Percentiles rank a stretch among this genome's conserved stretches.
phyloP scores from a whole-genome alignment of 2,888 invertebrate genomes.

The Taphrorychus bicolor region DNA sequence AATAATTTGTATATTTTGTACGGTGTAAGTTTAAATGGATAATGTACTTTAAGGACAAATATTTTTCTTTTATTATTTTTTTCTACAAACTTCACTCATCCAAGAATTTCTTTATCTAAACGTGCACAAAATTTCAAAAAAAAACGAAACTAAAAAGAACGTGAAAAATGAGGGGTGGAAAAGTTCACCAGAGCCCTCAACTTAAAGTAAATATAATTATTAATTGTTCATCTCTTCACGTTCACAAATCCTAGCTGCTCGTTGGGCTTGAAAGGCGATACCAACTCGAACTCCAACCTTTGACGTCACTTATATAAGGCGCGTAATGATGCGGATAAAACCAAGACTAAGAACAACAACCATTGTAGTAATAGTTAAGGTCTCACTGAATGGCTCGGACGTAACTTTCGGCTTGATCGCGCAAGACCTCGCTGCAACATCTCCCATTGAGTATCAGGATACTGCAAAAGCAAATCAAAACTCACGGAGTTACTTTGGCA shows the following conservation, averaged over 20 bases:
- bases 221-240: too few species aligned
- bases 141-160: too few species aligned
- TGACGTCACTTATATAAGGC: constrained; percentile 93
- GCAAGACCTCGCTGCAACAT: constrained; percentile 73
- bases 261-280: constrained; percentile 90
- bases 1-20: too few species aligned
- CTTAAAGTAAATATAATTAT: too few species aligned
- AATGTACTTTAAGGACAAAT: too few species aligned
- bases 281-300: constrained; percentile 79
- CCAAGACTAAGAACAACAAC: constrained; percentile 98
- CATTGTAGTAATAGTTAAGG: constrained; percentile 94
- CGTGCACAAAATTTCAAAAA: too few species aligned
- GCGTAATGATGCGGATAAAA: constrained; percentile 98
- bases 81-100: too few species aligned
- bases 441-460: not conserved
- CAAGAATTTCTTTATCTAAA: too few species aligned
- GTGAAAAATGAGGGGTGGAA: too few species aligned
- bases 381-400: constrained; percentile 97
- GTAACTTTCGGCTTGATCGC: constrained; percentile 86
- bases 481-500: constrained; percentile 78
- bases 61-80: too few species aligned
- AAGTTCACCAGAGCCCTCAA: too few species aligned
- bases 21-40: too few species aligned
- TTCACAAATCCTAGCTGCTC: constrained; percentile 85
- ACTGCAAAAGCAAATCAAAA: constrained; percentile 42